phyloP scores from a whole-genome alignment of 92 coral and sea anemone genomes.

The Parazoanthus darwini region DNA sequence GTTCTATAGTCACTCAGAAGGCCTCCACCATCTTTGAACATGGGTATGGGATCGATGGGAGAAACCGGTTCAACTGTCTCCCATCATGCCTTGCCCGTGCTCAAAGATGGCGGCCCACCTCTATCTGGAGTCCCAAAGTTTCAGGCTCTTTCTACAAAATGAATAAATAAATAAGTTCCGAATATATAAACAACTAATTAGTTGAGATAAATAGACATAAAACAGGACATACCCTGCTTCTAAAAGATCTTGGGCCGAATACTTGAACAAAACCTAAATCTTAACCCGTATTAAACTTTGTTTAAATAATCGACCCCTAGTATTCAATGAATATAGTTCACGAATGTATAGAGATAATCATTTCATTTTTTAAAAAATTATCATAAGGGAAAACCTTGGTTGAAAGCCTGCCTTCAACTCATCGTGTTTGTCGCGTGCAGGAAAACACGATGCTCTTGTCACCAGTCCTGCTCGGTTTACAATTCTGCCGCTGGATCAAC shows the following conservation, averaged over 20 bases:
- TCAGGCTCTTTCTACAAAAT: background rate
- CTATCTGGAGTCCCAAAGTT: background rate
- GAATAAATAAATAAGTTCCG: background rate
- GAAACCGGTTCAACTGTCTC: background rate
- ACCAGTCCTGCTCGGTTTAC: background rate
- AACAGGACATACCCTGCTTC: background rate
- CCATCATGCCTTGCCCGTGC: background rate
- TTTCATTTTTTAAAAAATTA: background rate
- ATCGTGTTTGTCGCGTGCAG: background rate
- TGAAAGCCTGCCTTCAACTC: constrained; percentile 8
- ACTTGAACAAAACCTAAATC: background rate
- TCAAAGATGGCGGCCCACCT: background rate
- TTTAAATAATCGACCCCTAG: background rate
- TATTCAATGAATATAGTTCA: background rate
- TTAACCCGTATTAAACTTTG: background rate
- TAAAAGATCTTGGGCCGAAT: too few relatives aligned
- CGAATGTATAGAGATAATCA: too few relatives aligned
- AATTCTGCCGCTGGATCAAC: background rate
- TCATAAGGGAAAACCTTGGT: too few relatives aligned
- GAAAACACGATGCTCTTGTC: background rate
- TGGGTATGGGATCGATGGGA: background rate
- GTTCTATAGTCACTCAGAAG: too few relatives aligned
- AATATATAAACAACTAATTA: too few relatives aligned
- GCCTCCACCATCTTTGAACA: background rate
- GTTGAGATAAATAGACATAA: background rate